Base-by-base conservation (phyloP, 2,888 invertebrate species). In the Gastrophysa polygoni region DNA sequence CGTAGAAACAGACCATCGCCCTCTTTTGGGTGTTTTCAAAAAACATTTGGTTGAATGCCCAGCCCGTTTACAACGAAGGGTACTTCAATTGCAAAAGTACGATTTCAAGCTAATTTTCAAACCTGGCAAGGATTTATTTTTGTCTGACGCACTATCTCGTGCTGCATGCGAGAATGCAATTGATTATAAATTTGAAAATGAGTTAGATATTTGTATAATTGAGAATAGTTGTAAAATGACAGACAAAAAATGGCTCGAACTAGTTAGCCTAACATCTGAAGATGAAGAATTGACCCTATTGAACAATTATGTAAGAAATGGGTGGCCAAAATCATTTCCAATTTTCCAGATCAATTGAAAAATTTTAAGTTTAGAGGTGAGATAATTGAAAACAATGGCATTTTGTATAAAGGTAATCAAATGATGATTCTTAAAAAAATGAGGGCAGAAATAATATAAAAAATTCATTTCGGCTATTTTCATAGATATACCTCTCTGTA, bases 41-140 rank as follows among this genome's bases (percentile, higher is more conserved):
- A 59, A 57, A 8, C 29, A 24, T 14, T 28, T 28, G 16, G 11
- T 29, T 24, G 2, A 14, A 14, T 49, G 29, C 14, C 29, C 64
- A 2, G 47, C 46, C 2, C 21, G 57, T n/a, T 38, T 64, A 1
- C 57, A 60, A 29, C 29, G 59, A 55, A 60, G 59, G 63, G 16
- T 63, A 10, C 10, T 59, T n/a, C 56, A 59, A 47, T 28, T 63
- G 7, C 63, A 66, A 55, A 66, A 57, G 55, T 66, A 52, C 55
- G 52, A 64, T 48, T 46, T 68, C 38, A 52, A 50, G 10, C 14
- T 64, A 18, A 28, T 28, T 11, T 62, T 57, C 56, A 64, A 62
- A 56, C 48, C 28, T 48, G 64, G 55, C n/a, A 48, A 43, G 16
- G 57, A 57, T 18, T 48, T 57, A 18, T 32, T 57, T 32, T 18